Evolutionary conservation across 2,797 vertebrate genomes (phyloP).

Genomic region (Sebastes hubbsi): DNA sequence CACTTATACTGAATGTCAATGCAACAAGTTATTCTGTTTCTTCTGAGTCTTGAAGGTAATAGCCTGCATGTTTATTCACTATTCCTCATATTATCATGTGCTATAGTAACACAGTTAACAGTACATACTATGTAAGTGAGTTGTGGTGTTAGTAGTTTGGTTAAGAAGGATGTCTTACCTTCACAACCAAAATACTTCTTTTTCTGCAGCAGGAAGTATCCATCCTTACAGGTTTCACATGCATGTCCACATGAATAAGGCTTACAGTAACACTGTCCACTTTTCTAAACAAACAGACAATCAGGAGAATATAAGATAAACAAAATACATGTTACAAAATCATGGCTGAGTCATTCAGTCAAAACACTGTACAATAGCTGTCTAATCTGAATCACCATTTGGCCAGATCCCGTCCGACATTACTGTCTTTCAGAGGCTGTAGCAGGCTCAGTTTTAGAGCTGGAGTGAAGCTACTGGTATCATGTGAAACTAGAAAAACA

Average conservation of each 20-base stretch:
- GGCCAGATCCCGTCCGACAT: neutral
- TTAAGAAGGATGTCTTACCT: slow-evolving; percentile 78
- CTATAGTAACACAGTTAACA: neutral
- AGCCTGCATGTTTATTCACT: neutral
- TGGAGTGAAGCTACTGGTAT: no score
- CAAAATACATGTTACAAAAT: neutral
- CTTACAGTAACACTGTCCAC: slow-evolving; percentile 92
- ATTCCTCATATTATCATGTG: neutral
- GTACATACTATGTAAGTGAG: neutral
- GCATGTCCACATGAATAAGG: slow-evolving; percentile 80
- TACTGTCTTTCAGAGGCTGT: no score
- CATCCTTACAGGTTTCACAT: slow-evolving; percentile 88
- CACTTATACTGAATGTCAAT: neutral
- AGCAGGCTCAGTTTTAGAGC: no score
- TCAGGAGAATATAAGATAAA: neutral
- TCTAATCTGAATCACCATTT: neutral
- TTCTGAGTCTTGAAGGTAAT: neutral
- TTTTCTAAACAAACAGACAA: slow-evolving; percentile 75
- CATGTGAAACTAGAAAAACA: fast-evolving
- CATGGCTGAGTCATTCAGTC: neutral
- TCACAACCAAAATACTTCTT: slow-evolving; percentile 92
- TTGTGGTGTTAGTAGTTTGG: neutral
- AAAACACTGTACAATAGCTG: neutral
- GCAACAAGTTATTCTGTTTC: neutral
- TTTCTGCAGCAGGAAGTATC: slow-evolving; percentile 87